Conservation (phyloP, 2,113 vertebrate genomes). For the Meleagris gallopavo region DNA sequence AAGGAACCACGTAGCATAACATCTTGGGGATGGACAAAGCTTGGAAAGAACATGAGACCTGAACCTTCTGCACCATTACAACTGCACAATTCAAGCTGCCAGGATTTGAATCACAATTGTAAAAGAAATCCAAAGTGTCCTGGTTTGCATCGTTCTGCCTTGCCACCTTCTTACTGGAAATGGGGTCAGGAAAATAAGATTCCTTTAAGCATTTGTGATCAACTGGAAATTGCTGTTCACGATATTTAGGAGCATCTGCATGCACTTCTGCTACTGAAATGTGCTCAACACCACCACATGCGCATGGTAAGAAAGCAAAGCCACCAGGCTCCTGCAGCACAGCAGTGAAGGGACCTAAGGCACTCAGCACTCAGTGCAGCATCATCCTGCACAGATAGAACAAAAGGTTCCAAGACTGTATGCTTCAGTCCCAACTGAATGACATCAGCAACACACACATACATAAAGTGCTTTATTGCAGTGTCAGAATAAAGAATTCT, state of each 20-base stretch:
- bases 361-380: rapidly evolving
- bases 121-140: neutral
- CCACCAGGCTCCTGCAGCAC: neutral
- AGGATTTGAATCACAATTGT: neutral
- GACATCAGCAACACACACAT: neutral
- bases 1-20: neutral
- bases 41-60: neutral
- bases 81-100: neutral
- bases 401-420: neutral
- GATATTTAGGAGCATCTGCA: neutral
- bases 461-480: slow-evolving; percentile 75
- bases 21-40: neutral
- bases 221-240: neutral
- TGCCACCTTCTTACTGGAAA: neutral
- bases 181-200: neutral
- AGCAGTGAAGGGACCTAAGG: neutral
- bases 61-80: neutral
- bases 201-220: neutral
- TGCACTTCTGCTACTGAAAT: neutral
- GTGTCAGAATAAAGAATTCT: slow-evolving; percentile 58
- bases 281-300: neutral
- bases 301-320: neutral
- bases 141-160: neutral
- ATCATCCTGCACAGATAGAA: neutral
- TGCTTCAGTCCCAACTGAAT: neutral